These are phyloP conservation scores for Nannoperca obscura DNA, from an alignment of 2,797 vertebrate genomes.

Conservation along the genomic window DNA sequence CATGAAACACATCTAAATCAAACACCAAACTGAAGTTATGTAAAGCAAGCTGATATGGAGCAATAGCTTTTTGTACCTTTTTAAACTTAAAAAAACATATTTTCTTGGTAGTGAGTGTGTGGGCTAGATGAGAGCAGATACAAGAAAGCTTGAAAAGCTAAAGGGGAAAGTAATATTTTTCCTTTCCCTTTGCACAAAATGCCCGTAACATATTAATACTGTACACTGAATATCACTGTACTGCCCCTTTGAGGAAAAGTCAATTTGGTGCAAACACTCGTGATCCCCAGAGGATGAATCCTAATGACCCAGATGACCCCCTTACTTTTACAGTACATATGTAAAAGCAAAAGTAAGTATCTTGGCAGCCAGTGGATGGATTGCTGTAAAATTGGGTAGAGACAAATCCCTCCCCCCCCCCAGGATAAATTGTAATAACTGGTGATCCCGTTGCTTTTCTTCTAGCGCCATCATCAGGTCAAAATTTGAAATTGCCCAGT, in stretches of 20 bases:
- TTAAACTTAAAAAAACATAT: constrained; percentile 39
- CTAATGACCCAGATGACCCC: neutral
- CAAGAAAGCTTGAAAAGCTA: constrained; percentile 53
- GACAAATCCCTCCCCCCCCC: too few species aligned
- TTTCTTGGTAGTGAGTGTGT: constrained; percentile 55
- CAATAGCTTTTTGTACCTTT: constrained; percentile 42
- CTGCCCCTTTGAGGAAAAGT: too few species aligned
- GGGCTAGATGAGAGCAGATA: constrained; percentile 55
- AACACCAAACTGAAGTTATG: constrained; percentile 60
- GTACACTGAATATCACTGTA: too few species aligned
- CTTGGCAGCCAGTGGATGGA: neutral
- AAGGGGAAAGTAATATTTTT: constrained; percentile 55
- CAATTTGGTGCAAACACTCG: neutral
- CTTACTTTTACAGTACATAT: too few species aligned
- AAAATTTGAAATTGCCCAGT: neutral
- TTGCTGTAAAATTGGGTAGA: neutral
- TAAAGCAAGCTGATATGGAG: constrained; percentile 61
- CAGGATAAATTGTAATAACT: neutral
- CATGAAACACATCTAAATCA: constrained; percentile 65
- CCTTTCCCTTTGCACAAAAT: constrained; percentile 45
- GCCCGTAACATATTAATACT: constrained; percentile 3
- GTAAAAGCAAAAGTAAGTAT: too few species aligned
- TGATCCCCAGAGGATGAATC: constrained; percentile 3
- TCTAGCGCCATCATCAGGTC: neutral
- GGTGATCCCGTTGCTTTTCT: neutral